Percentiles rank a stretch among this genome's conserved stretches.
These are phyloP conservation scores for Nomada hirtipes DNA, from an alignment of 2,888 invertebrate species.

Conservation along the genomic window DNA sequence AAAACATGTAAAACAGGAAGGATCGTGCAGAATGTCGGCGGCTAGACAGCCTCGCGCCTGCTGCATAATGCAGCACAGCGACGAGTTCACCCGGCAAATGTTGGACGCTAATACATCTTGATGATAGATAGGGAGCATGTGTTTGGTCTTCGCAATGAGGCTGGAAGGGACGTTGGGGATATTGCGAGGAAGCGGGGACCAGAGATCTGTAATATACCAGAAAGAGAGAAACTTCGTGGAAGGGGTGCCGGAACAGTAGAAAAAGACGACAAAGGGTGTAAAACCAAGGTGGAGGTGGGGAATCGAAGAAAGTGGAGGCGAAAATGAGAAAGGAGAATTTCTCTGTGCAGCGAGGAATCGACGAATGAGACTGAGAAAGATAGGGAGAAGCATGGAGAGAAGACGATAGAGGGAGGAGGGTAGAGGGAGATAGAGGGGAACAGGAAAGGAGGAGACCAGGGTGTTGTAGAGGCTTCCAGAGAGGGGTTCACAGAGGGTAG, in stretches of 20 bases:
- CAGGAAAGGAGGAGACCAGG: constrained; percentile 46
- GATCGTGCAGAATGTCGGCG: constrained; percentile 63
- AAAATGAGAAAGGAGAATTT: constrained; percentile 43
- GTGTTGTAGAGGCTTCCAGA: constrained; percentile 65
- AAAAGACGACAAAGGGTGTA: constrained; percentile 6
- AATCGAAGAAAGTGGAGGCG: constrained; percentile 29
- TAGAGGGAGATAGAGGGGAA: constrained; percentile 20
- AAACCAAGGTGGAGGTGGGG: not conserved
- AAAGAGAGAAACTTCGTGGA: not conserved
- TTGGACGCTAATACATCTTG: constrained; percentile 84
- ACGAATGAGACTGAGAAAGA: not conserved
- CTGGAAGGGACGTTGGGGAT: constrained; percentile 75
- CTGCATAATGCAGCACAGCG: constrained; percentile 83
- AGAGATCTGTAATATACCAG: constrained; percentile 2
- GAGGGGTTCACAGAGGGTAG: constrained; percentile 59
- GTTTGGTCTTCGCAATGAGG: constrained; percentile 83
- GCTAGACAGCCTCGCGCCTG: constrained; percentile 62
- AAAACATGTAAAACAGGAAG: constrained; percentile 66
- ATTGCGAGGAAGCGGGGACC: constrained; percentile 50
- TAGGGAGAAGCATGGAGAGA: not conserved
- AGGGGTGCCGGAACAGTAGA: not conserved
- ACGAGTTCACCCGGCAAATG: constrained; percentile 82
- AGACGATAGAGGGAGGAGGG: not conserved
- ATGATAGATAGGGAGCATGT: constrained; percentile 84
- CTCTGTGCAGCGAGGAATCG: not conserved